Percentiles rank a stretch among this genome's conserved stretches.
Conservation (phyloP, 2,888 invertebrate species). For the Gandaritis pyraliata region DNA sequence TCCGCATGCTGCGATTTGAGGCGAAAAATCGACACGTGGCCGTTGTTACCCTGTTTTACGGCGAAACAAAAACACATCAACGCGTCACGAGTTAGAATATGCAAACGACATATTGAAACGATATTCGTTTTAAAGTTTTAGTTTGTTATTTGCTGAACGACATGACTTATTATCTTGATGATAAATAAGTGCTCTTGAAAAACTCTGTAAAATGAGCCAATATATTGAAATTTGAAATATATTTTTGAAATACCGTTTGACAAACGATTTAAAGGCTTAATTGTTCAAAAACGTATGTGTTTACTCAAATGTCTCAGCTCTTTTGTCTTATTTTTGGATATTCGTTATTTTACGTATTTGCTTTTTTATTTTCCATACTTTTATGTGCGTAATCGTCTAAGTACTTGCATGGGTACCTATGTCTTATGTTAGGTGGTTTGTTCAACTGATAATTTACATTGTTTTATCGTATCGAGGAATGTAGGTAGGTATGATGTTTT, state of each 20-base stretch:
- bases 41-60: constrained; percentile 54
- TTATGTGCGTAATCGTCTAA: constrained; percentile 28
- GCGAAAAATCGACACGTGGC: constrained; percentile 74
- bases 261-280: neutral
- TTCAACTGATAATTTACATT: constrained; percentile 33
- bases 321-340: constrained; percentile 6
- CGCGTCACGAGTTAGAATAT: constrained; percentile 36
- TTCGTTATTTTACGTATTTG: constrained; percentile 18
- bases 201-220: too few relatives aligned
- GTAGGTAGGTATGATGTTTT: too few relatives aligned
- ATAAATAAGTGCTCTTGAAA: neutral
- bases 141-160: too few relatives aligned
- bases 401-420: neutral
- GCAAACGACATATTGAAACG: neutral
- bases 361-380: constrained; percentile 30
- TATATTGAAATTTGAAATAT: too few relatives aligned
- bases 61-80: constrained; percentile 32
- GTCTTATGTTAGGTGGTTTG: constrained; percentile 30
- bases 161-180: too few relatives aligned
- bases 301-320: constrained; percentile 14
- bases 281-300: neutral
- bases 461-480: neutral
- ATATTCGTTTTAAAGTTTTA: neutral
- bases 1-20: constrained; percentile 55
- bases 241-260: neutral